Percentiles rank a stretch among this genome's conserved stretches.
These are phyloP conservation scores for Hypomecis punctinalis DNA, from an alignment of 2,888 invertebrate species.

Conservation along the genomic window DNA sequence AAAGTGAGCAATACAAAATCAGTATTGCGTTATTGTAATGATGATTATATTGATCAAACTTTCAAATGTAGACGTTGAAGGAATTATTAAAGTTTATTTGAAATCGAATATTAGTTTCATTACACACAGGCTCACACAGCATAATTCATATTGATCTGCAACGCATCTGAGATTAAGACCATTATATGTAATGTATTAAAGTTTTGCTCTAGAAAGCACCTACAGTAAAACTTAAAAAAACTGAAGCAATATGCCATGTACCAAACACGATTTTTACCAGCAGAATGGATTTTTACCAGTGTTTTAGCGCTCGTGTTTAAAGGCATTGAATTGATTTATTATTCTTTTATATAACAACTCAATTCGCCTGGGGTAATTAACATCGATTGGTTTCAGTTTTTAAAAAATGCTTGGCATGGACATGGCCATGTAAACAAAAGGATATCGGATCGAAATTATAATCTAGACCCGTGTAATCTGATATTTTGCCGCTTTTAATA, in stretches of 20 bases:
- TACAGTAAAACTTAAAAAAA: too few species aligned
- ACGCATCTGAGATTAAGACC: too few species aligned
- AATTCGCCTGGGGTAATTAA: neutral
- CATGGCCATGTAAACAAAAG: neutral
- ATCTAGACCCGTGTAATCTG: too few species aligned
- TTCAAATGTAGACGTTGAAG: conserved; percentile 74
- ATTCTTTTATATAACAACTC: neutral
- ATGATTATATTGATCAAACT: conserved; percentile 39
- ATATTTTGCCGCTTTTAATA: neutral
- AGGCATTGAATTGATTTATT: too few species aligned
- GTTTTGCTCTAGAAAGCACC: too few species aligned
- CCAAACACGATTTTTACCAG: too few species aligned
- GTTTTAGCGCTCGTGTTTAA: too few species aligned
- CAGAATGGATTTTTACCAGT: too few species aligned
- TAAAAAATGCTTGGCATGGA: neutral
- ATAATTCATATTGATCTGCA: neutral
- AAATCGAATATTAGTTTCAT: conserved; percentile 63
- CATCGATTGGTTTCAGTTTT: conserved; percentile 1
- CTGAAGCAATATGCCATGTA: too few species aligned
- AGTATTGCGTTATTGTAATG: conserved; percentile 30
- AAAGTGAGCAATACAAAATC: conserved; percentile 29
- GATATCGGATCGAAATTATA: neutral
- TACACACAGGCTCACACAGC: conserved; percentile 21
- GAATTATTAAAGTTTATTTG: conserved; percentile 81
- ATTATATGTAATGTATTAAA: too few species aligned